Percentiles rank a stretch among this genome's conserved stretches.
Conservation (phyloP, 2,797 vertebrate genomes). For the Acanthopagrus latus region DNA sequence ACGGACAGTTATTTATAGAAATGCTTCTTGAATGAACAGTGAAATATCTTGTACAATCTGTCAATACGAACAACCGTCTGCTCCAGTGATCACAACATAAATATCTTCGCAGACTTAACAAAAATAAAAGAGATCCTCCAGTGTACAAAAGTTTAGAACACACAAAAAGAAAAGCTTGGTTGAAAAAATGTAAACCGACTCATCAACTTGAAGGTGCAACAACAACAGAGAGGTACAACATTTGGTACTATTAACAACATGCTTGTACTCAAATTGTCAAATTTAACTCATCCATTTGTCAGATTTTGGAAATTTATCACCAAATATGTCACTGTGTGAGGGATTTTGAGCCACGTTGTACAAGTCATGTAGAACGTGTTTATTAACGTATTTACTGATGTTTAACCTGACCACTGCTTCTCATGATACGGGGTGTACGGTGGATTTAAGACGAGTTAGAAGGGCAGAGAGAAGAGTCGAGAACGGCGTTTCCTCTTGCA, state of each 20-base stretch:
- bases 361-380: conserved; percentile 4
- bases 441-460: conserved; percentile 16
- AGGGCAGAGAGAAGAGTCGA: not conserved
- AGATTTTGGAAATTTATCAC: not conserved
- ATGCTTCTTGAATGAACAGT: conserved; percentile 53
- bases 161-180: not conserved
- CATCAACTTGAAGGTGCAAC: conserved; percentile 43
- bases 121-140: conserved; percentile 30
- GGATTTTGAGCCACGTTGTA: not conserved
- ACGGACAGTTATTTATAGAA: conserved; percentile 49
- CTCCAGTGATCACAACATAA: conserved; percentile 57
- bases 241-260: not conserved
- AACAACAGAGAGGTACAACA: conserved; percentile 27
- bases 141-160: conserved; percentile 15
- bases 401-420: conserved; percentile 8
- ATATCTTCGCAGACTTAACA: conserved; percentile 33
- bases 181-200: conserved; percentile 36
- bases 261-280: not conserved
- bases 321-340: not conserved
- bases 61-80: conserved; percentile 62
- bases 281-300: not conserved
- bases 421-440: conserved; percentile 40
- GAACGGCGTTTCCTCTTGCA: not conserved
- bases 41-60: conserved; percentile 35
- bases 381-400: not conserved